Evolutionary conservation across 2,888 invertebrate species (phyloP), one percentile per base, ranked within the genome.

Genomic region (Sussaba pulchella): DNA sequence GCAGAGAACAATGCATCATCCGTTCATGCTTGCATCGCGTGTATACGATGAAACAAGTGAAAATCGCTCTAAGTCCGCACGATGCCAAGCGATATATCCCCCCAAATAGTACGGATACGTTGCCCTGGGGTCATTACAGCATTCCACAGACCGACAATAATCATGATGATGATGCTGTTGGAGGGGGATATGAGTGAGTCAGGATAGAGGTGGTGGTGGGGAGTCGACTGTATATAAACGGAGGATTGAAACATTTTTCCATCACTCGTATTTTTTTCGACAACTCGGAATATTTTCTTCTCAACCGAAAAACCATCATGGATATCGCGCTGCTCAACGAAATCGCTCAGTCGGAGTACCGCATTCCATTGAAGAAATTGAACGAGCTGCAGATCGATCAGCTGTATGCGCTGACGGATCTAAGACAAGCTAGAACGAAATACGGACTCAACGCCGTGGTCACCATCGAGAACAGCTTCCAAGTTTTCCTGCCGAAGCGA

Each of bases 321-420:
- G 73, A 59, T 36, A 9, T 72, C 12, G 26, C 19, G 9, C 36
- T 39, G 26, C 57, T 78, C 12, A 78, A 78, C 59, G 59, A 78
- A 63, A 61, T 78, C 45, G 78, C 78, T 69, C 52, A 36, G 2
- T 39, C 63, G 31, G 63, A 43, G 26, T 59, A 50, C 59, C 73
- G 66, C 59, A 59, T 67, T 1, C 50, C 59, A 17, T 72, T 72
- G 21, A 72, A 66, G 57, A 36, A 73, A 26, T 31, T 78, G 9
- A 19, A 24, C 14, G 31, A 43, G 5, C 63, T 54, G 54, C n/a
- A 45, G 8, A 4, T 70, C 8, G 17, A 76, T n/a, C 6, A 50
- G 39, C 57, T 21, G 31, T 67, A 67, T 39, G 10, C n/a, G n/a
- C 12, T 59, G 57, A 47, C 47, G 1, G 64, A 47, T 6, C 21